Evolutionary conservation across 2,113 vertebrate species (phyloP), one percentile per base, ranked within the genome.

Genomic region (Phyllopteryx taeniolatus): DNA sequence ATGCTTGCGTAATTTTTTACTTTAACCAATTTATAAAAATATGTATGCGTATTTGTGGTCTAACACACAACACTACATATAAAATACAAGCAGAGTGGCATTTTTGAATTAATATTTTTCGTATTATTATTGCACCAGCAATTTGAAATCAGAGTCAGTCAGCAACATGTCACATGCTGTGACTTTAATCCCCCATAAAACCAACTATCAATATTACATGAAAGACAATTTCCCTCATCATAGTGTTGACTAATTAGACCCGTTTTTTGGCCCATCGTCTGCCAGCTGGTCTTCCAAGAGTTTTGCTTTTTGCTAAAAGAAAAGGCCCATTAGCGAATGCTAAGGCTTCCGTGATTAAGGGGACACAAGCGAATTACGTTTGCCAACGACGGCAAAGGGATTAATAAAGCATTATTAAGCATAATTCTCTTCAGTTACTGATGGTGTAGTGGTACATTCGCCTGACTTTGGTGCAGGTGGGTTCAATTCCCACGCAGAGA

Each of bases 271-370:
- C 11, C 20, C 56, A 61, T 44, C 2, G 0, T 54, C 31, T 2
- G 5, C 42, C 59, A 71, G 71, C 79, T 77, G 74, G 71, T 47
- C 27, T 66, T 67, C 67, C 57, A 73, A 56, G 53, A 78, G 42
- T 67, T 47, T 39, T 63, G 61, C 15, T 46, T 44, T 67, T 68
- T 31, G 44, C 47, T 64, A 27, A 72, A 47, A 70, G 51, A 13
- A 31, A 74, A 47, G 8, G 68, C 67, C 64, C 53, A 14, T 46
- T n/a, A 14, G 64, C 57, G 46, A 71, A 49, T 53, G 70, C 68
- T 64, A 71, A 49, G 57, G 70, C 68, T 64, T 68, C 42, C 65
- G 60, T 78, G 64, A 78, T 78, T 69, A 74, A 78, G 46, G 22
- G 22, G 2, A 10, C 54, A 39, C 53, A 47, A 61, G 33, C 64